Base-by-base conservation (phyloP, 2,888 invertebrate species). In the Cactoblastis cactorum region DNA sequence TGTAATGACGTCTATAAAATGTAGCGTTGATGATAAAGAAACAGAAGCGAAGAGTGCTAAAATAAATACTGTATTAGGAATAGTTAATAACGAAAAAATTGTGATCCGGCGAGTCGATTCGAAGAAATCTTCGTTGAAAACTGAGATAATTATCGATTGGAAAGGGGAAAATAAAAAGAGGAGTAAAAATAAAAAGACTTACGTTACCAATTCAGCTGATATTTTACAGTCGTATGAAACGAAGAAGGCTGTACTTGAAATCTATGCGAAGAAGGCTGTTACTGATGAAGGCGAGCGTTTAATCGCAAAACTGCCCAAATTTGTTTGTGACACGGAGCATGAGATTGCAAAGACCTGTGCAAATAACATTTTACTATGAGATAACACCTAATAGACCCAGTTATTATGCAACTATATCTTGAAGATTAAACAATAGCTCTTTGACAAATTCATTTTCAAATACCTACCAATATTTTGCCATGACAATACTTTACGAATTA, bases 161-260 rank as follows among this genome's bases (percentile, higher is more conserved):
- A 22, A 53, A 39, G 19, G 14, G 35, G 50, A 17, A 48, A 18
- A 53, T 9, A 43, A 37, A 54, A 46, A 28, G 5, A 45, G 43
- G 49, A 35, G 51, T 50, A 15, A 49, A 46, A 22, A 49, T 9
- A 49, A 52, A 37, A 55, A 43, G n/a, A 51, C 14, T 11, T 48
- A 3, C 11, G 43, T 32, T 18, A 15, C 52, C 1, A 56, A 55
- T 14, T 58, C 67, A 0, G 57, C 74, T 1, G 76, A 86, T 50
- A 63, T 85, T 15, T 59, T 87, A 45, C 86, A 88, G 52, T 74
- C 77, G 9, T 74, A 81, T 19, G 83, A 79, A 59, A 75, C 77
- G 0, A 88, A 88, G 39, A 86, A 77, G 53, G 87, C 86, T 0
- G 87, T 87, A 34, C 63, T 88, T 28, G 76, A 84, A 41, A 80